Percentiles rank a stretch among this genome's conserved stretches.
phyloP scores from a whole-genome alignment of 2,888 invertebrate genomes.

The Acrocera orbiculus region DNA sequence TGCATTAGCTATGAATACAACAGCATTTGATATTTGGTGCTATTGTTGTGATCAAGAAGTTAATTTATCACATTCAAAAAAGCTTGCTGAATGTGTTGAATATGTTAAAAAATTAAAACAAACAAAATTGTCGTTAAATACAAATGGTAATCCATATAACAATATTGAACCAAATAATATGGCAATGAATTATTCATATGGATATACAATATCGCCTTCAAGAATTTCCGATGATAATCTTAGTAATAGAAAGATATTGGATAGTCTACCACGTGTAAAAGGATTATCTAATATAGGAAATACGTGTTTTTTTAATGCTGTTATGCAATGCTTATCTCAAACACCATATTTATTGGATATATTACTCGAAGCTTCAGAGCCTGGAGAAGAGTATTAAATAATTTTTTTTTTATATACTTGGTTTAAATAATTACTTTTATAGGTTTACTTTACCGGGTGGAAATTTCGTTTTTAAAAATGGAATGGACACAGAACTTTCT shows the following conservation, averaged over 20 bases:
- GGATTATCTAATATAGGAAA: constrained; percentile 86
- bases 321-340: constrained; percentile 80
- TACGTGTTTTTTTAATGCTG: constrained; percentile 94
- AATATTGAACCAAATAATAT: too few relatives aligned
- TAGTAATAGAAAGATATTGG: too few relatives aligned
- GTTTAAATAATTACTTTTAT: constrained; percentile 3
- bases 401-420: neutral
- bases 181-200: too few relatives aligned
- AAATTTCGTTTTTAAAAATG: constrained; percentile 35
- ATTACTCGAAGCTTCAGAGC: constrained; percentile 47
- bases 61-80: constrained; percentile 39
- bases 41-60: constrained; percentile 60
- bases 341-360: constrained; percentile 60
- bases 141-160: too few relatives aligned
- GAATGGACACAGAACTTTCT: constrained; percentile 40
- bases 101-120: constrained; percentile 33
- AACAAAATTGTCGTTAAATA: too few relatives aligned
- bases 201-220: too few relatives aligned
- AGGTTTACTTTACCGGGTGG: constrained; percentile 55
- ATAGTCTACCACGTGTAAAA: constrained; percentile 43
- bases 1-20: constrained; percentile 52
- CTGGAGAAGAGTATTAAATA: constrained; percentile 39
- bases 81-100: constrained; percentile 56
- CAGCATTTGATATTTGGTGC: constrained; percentile 58
- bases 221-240: too few relatives aligned